Evolutionary conservation across 1,140 invertebrate genomes (phyloP).

Genomic region (Aphis gossypii): DNA sequence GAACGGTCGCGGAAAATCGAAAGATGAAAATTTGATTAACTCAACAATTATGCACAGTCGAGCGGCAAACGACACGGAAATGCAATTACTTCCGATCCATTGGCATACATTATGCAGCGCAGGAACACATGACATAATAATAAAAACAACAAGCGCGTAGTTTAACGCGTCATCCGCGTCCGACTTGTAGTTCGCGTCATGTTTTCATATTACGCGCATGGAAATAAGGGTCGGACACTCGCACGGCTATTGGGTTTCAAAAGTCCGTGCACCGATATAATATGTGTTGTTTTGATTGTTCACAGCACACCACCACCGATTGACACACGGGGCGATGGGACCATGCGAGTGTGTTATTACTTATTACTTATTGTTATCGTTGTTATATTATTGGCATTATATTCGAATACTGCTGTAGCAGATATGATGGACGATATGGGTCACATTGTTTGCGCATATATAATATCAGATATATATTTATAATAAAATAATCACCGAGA

Average conservation of each 20-base stretch:
- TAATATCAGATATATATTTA: neutral
- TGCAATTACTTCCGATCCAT: neutral
- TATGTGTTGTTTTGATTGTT: neutral
- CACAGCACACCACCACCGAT: neutral
- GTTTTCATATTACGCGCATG: neutral
- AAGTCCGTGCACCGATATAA: neutral
- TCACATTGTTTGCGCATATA: neutral
- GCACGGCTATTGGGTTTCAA: conserved; percentile 41
- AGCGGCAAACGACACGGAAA: neutral
- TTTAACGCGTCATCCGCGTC: neutral
- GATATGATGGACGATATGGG: neutral
- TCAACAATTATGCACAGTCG: neutral
- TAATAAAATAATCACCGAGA: neutral
- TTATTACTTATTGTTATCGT: neutral
- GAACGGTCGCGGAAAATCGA: neutral
- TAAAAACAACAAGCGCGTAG: neutral
- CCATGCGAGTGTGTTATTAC: neutral
- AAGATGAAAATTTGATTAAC: neutral
- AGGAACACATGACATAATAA: neutral
- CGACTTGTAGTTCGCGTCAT: neutral
- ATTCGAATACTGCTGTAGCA: neutral
- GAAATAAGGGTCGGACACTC: neutral
- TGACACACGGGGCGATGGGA: neutral
- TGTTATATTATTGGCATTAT: neutral
- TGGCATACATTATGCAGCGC: neutral